These are phyloP conservation scores for Platycheirus rosarum DNA, from an alignment of 2,888 invertebrate species.

Conservation along the genomic window DNA sequence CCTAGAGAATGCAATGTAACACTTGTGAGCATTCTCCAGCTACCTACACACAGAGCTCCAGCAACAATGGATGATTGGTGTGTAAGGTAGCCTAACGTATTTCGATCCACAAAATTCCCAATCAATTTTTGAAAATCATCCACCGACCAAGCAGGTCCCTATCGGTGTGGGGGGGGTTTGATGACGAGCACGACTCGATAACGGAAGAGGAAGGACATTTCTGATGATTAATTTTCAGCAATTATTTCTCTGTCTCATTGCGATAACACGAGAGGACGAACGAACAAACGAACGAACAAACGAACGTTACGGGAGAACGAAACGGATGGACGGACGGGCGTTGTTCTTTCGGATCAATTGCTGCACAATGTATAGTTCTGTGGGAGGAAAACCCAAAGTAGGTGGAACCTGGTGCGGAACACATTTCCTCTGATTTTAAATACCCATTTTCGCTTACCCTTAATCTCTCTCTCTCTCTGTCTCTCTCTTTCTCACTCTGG, in stretches of 20 bases:
- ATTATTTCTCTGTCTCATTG: conserved; percentile 69
- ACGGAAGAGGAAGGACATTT: conserved; percentile 68
- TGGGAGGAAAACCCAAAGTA: conserved; percentile 35
- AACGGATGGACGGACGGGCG: conserved; percentile 32
- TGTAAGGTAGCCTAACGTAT: conserved; percentile 64
- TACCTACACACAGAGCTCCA: conserved; percentile 18
- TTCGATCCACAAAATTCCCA: conserved; percentile 69
- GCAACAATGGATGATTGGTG: conserved; percentile 43
- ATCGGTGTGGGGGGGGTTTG: conserved; percentile 15
- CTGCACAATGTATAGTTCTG: conserved; percentile 52
- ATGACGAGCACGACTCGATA: conserved; percentile 23
- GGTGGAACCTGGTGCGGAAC: conserved; percentile 23
- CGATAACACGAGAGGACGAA: conserved; percentile 56
- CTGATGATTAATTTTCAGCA: conserved; percentile 74
- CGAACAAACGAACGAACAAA: not conserved
- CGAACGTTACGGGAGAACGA: not conserved
- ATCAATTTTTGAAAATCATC: conserved; percentile 72
- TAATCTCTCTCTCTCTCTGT: not conserved
- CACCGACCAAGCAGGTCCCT: conserved; percentile 19
- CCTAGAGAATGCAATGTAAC: conserved; percentile 42
- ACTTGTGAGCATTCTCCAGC: conserved; percentile 39
- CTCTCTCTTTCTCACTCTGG: not conserved
- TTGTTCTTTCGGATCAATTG: conserved; percentile 67
- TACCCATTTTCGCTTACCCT: not conserved
- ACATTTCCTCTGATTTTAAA: conserved; percentile 45